These are phyloP conservation scores for Lepidochrysops patricia DNA, from an alignment of 2,888 invertebrate genomes.

Conservation along the genomic window DNA sequence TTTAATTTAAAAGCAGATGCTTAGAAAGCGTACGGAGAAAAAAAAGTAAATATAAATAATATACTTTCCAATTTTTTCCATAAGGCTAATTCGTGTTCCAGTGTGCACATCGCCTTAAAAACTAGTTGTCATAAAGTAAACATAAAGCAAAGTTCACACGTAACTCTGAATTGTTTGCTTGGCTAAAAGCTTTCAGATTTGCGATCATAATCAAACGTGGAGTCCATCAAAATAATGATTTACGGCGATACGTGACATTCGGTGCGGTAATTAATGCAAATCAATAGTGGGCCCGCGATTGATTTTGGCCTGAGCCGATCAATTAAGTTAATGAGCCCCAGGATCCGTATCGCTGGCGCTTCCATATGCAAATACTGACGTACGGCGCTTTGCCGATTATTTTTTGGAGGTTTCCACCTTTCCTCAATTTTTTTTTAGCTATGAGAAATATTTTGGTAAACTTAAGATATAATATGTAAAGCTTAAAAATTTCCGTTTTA, in stretches of 20 bases:
- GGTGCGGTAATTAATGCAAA: constrained; percentile 69
- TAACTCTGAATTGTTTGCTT: constrained; percentile 24
- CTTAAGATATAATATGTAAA: too few species aligned
- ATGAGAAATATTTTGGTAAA: too few species aligned
- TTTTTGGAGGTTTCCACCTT: constrained; percentile 15
- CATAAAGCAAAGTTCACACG: too few species aligned
- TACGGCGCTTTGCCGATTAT: constrained; percentile 23
- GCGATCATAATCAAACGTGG: constrained; percentile 34
- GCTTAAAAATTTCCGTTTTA: too few species aligned
- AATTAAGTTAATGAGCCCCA: constrained; percentile 70
- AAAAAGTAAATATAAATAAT: too few species aligned
- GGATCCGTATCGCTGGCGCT: constrained; percentile 64
- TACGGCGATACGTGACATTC: constrained; percentile 59
- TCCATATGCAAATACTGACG: constrained; percentile 57
- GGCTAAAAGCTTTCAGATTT: constrained; percentile 29
- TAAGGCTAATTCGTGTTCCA: too few species aligned
- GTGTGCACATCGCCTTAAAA: too few species aligned
- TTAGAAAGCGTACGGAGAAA: too few species aligned
- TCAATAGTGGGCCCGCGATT: constrained; percentile 64
- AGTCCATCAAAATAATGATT: constrained; percentile 61
- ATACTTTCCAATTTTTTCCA: too few species aligned
- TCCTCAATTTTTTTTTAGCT: too few species aligned
- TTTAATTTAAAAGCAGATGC: too few species aligned
- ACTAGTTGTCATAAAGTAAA: too few species aligned
- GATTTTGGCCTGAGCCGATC: constrained; percentile 66